phyloP scores from a whole-genome alignment of 2,113 vertebrate species.

The Pygoscelis adeliae region DNA sequence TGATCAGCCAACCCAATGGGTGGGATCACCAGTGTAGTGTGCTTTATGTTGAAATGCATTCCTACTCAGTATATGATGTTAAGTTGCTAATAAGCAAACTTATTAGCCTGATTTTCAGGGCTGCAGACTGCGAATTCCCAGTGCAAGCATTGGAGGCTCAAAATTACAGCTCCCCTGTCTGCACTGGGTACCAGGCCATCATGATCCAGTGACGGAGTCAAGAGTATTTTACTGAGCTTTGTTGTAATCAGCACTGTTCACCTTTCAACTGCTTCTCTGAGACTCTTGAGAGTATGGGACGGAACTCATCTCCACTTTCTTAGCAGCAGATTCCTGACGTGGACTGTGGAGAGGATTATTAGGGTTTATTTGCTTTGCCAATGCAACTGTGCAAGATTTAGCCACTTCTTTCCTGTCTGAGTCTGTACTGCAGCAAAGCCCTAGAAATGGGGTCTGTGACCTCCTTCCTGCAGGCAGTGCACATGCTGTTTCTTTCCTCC shows the following conservation, averaged over 20 bases:
- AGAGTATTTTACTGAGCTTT: not conserved
- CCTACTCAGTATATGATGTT: not conserved
- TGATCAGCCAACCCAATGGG: not conserved
- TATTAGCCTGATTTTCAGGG: not conserved
- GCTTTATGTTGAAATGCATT: not conserved
- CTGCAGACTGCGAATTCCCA: not conserved
- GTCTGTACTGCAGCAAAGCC: fast-evolving
- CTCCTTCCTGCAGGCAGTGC: not conserved
- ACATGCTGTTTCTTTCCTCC: fast-evolving
- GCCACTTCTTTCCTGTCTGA: not conserved
- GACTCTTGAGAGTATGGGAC: not conserved
- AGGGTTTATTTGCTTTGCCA: not conserved
- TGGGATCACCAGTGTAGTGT: not conserved
- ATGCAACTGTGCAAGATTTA: not conserved
- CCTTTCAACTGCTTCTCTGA: not conserved
- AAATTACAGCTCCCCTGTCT: not conserved
- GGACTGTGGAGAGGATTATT: not conserved
- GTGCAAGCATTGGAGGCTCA: not conserved
- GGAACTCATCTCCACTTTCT: not conserved
- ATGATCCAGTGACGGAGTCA: fast-evolving
- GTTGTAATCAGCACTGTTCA: not conserved
- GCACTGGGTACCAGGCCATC: not conserved
- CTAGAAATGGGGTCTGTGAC: not conserved
- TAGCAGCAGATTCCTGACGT: not conserved
- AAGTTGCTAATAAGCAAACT: not conserved